Conservation (phyloP, 2,888 invertebrate species). For the Scaptomyza polygonia region DNA sequence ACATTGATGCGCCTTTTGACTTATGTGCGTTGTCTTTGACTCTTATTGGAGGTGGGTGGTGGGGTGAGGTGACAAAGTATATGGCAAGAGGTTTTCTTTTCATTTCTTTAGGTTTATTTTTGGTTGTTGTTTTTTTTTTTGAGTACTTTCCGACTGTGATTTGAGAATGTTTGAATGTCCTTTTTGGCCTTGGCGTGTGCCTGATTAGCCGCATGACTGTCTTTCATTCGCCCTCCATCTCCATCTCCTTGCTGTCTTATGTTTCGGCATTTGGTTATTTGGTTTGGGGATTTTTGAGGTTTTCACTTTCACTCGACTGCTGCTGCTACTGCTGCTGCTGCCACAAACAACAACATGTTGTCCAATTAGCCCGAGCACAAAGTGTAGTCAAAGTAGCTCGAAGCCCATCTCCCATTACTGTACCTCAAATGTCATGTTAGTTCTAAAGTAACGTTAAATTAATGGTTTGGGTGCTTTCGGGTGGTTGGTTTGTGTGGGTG, state of each 20-base stretch:
- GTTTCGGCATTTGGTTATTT: slow-evolving; percentile 35
- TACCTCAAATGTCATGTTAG: slow-evolving; percentile 55
- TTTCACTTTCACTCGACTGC: slow-evolving; percentile 43
- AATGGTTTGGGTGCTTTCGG: neutral
- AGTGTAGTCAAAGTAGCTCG: slow-evolving; percentile 8
- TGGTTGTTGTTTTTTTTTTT: slow-evolving; percentile 12
- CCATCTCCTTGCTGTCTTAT: neutral
- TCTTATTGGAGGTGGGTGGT: neutral
- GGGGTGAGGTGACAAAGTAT: neutral
- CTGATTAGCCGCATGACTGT: slow-evolving; percentile 41
- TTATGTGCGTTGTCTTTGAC: slow-evolving; percentile 37
- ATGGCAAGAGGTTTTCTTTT: neutral
- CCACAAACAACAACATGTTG: slow-evolving; percentile 48
- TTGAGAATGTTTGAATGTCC: slow-evolving; percentile 18
- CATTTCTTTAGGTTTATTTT: neutral
- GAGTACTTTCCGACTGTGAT: slow-evolving; percentile 23
- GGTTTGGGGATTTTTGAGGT: slow-evolving; percentile 16
- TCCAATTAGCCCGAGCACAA: slow-evolving; percentile 64
- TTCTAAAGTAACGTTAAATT: neutral
- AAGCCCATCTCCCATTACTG: slow-evolving; percentile 19
- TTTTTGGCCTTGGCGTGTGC: slow-evolving; percentile 21
- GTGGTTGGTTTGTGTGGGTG: neutral
- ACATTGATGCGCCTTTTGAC: slow-evolving; percentile 69
- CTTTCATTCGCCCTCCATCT: neutral
- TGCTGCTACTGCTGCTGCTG: slow-evolving; percentile 14